Evolutionary conservation across 1,140 invertebrate species (phyloP).

Genomic region (Bombus soroeensis): DNA sequence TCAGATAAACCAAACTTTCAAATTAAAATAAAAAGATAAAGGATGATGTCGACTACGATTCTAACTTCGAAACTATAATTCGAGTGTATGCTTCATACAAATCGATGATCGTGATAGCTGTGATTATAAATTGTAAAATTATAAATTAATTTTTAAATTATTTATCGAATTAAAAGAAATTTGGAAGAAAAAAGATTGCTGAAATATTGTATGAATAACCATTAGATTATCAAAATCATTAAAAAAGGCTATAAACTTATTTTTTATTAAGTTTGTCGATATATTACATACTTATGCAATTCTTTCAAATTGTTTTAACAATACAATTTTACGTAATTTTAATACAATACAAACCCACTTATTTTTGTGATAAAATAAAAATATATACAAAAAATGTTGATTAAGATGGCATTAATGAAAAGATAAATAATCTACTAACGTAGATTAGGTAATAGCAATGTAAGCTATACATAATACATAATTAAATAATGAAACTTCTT

Average conservation of each 20-base stretch:
- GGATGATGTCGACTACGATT: accelerated
- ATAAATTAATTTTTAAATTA: background rate
- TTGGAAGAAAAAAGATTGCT: too few species aligned
- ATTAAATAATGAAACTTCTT: too few species aligned
- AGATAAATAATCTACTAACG: background rate
- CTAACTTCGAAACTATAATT: background rate
- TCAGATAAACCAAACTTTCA: background rate
- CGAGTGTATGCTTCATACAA: background rate
- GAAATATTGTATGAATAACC: too few species aligned
- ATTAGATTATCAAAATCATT: too few species aligned
- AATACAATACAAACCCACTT: background rate
- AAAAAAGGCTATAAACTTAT: too few species aligned
- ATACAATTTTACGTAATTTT: background rate
- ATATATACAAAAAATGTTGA: background rate
- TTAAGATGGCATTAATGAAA: background rate
- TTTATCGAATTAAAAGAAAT: background rate
- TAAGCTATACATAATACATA: too few species aligned
- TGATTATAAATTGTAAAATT: background rate
- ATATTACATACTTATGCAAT: too few species aligned
- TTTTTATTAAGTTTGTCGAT: too few species aligned
- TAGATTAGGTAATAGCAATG: background rate
- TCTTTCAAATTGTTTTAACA: background rate
- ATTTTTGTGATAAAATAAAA: background rate
- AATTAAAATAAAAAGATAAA: background rate
- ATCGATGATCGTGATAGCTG: background rate